A percentile compares a stretch with the other conserved stretches of the same genome.
Evolutionary conservation across 1,140 invertebrate species (phyloP).

Genomic region (Homarus americanus): DNA sequence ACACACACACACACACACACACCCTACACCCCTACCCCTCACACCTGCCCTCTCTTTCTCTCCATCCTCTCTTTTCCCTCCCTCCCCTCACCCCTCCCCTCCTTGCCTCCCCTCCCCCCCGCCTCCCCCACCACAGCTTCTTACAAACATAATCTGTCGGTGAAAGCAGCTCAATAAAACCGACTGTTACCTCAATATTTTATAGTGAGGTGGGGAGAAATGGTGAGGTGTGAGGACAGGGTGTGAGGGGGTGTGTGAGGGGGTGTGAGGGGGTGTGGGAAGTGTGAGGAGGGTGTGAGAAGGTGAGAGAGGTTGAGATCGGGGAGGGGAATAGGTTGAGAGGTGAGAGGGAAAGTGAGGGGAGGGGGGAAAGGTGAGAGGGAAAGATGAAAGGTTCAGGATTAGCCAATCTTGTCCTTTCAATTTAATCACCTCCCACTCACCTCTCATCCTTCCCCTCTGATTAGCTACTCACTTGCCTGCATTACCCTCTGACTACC

Average conservation of each 20-base stretch:
- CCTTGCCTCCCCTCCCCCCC: not conserved
- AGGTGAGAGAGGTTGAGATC: not conserved
- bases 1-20: too few relatives aligned
- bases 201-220: too few relatives aligned
- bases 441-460: too few relatives aligned
- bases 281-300: not conserved
- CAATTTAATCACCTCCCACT: too few relatives aligned
- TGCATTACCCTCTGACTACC: too few relatives aligned
- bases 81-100: not conserved
- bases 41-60: too few relatives aligned
- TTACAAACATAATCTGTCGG: conserved; percentile 13
- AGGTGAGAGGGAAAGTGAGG: conserved; percentile 28
- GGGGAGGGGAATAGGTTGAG: not conserved
- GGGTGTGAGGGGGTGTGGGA: too few relatives aligned
- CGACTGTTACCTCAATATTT: not conserved
- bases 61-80: not conserved
- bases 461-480: too few relatives aligned
- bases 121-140: not conserved
- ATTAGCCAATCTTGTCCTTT: too few relatives aligned
- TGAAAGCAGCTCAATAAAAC: not conserved
- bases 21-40: too few relatives aligned
- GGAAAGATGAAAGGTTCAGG: too few relatives aligned
- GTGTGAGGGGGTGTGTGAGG: too few relatives aligned
- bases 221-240: not conserved
- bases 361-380: not conserved